Percentiles rank a stretch among this genome's conserved stretches.
phyloP scores from a whole-genome alignment of 2,888 invertebrate genomes.

The Ophion obscuratus region DNA sequence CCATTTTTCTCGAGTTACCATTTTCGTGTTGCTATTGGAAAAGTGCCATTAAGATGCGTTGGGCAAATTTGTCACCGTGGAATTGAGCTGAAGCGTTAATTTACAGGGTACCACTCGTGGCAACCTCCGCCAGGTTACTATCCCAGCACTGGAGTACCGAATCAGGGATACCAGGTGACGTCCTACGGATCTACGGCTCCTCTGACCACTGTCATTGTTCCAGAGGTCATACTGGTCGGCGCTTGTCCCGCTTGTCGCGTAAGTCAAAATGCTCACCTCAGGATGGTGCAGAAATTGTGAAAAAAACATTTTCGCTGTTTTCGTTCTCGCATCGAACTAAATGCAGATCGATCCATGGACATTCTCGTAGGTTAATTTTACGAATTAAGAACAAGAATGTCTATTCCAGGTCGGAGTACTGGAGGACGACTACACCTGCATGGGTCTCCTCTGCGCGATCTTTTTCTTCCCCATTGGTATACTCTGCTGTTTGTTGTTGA shows the following conservation, averaged over 20 bases:
- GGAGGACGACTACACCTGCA: constrained; percentile 94
- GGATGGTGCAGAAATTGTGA: too few species aligned
- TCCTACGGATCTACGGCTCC: constrained; percentile 86
- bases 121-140: constrained; percentile 87
- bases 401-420: constrained; percentile 89
- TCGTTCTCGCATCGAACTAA: not conserved
- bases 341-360: not conserved
- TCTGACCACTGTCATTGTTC: constrained; percentile 87
- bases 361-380: not conserved
- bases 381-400: too few species aligned
- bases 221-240: constrained; percentile 93
- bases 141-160: constrained; percentile 80
- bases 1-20: not conserved
- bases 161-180: constrained; percentile 80
- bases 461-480: constrained; percentile 95
- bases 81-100: not conserved
- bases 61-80: not conserved
- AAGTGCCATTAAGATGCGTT: not conserved
- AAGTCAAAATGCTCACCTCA: constrained; percentile 70
- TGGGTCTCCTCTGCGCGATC: constrained; percentile 93
- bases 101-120: constrained; percentile 79
- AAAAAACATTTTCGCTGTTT: not conserved
- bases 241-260: constrained; percentile 95
- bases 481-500: constrained; percentile 93
- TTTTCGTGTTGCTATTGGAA: not conserved